A percentile compares a stretch with the other conserved stretches of the same genome.
These are phyloP conservation scores for Butastur rufipennis DNA, from an alignment of 2,113 vertebrate species.

Conservation along the genomic window DNA sequence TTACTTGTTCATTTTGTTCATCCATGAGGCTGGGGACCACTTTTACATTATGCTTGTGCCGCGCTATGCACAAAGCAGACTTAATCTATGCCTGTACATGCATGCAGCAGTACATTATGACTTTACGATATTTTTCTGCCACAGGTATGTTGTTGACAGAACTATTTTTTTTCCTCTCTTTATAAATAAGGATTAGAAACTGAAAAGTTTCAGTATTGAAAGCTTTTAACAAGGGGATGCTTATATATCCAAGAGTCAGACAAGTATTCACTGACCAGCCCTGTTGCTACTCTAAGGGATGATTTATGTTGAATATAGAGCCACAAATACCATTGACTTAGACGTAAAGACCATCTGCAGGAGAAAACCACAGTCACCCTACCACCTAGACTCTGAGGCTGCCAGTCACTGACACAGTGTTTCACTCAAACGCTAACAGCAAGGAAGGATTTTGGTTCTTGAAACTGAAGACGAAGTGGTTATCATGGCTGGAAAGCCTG, in stretches of 20 bases:
- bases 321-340: not conserved
- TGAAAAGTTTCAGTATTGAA: not conserved
- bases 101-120: not conserved
- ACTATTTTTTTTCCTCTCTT: not conserved
- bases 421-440: not conserved
- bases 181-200: not conserved
- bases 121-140: not conserved
- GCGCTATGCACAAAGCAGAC: not conserved
- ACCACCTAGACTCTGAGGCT: not conserved
- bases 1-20: not conserved
- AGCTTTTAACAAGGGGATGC: not conserved
- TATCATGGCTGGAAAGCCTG: slow-evolving; percentile 36
- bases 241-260: not conserved
- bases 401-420: not conserved
- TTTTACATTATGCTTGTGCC: not conserved
- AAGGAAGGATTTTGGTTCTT: slow-evolving; percentile 18
- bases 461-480: slow-evolving; percentile 32
- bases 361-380: not conserved
- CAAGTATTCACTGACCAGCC: not conserved
- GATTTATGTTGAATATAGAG: not conserved
- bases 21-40: not conserved
- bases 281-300: not conserved
- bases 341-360: not conserved
- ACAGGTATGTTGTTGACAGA: not conserved
- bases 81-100: not conserved